Evolutionary conservation across 2,888 invertebrate species (phyloP).

Genomic region (Drosophila incognita): DNA sequence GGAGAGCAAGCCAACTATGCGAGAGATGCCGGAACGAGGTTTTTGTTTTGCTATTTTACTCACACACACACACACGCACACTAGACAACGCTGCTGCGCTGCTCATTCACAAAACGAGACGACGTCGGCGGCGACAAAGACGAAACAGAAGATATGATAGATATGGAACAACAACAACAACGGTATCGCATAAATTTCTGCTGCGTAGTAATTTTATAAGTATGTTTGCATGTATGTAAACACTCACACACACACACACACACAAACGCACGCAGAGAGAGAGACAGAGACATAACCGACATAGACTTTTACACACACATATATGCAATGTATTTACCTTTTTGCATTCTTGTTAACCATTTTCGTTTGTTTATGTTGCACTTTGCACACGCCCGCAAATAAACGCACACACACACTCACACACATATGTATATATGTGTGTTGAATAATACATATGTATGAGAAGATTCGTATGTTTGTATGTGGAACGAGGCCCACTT

Average conservation of each 20-base stretch:
- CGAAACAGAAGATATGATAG: conserved; percentile 75
- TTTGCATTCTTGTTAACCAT: conserved; percentile 62
- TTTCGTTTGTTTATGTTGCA: conserved; percentile 58
- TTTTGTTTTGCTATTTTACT: conserved; percentile 63
- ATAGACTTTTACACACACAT: conserved; percentile 7
- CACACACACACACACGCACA: conserved; percentile 47
- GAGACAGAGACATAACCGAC: conserved; percentile 7
- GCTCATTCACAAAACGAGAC: conserved; percentile 71
- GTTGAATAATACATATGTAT: conserved; percentile 21
- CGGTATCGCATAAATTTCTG: conserved; percentile 78
- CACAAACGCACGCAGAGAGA: neutral
- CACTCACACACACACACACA: conserved; percentile 5
- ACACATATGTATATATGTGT: neutral
- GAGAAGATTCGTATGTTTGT: conserved; percentile 24
- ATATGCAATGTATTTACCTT: conserved; percentile 57
- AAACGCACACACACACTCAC: conserved; percentile 22
- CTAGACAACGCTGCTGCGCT: conserved; percentile 50
- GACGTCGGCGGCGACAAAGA: conserved; percentile 49
- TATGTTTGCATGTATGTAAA: conserved; percentile 36
- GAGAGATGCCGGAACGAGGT: conserved; percentile 54
- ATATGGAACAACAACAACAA: conserved; percentile 72
- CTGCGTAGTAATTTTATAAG: conserved; percentile 76
- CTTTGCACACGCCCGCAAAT: conserved; percentile 46
- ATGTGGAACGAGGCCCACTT: conserved; percentile 61
- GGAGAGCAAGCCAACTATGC: conserved; percentile 11